phyloP scores from a whole-genome alignment of 2,888 invertebrate genomes.

The Nemotelus nigrinus region DNA sequence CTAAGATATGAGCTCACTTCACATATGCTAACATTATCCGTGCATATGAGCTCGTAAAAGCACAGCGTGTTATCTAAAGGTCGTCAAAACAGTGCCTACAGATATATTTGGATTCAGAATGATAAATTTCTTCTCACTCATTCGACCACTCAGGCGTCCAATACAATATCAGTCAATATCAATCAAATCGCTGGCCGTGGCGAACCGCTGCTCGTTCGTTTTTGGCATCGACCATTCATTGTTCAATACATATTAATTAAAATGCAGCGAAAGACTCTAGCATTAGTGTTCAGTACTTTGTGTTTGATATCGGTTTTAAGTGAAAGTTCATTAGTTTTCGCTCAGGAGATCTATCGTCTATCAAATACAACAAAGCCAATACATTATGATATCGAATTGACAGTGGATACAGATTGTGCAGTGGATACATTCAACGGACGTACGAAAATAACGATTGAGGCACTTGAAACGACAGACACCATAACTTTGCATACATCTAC shows the following conservation, averaged over 20 bases:
- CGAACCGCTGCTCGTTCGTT: too few species aligned
- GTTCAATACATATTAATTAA: background rate
- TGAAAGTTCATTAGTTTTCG: background rate
- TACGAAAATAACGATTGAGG: conserved; percentile 66
- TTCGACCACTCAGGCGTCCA: too few species aligned
- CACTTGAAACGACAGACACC: conserved; percentile 64
- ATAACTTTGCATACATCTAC: conserved; percentile 57
- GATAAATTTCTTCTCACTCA: too few species aligned
- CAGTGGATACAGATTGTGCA: conserved; percentile 64
- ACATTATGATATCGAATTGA: conserved; percentile 67
- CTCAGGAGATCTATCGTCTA: conserved; percentile 65
- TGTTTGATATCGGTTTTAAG: background rate
- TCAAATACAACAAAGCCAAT: conserved; percentile 68
- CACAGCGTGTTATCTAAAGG: too few species aligned
- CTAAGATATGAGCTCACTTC: too few species aligned
- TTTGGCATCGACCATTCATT: too few species aligned
- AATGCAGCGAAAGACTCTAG: background rate
- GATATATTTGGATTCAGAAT: too few species aligned
- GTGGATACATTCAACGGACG: conserved; percentile 63
- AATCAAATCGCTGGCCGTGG: too few species aligned
- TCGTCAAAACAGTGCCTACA: too few species aligned
- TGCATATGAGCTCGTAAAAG: too few species aligned
- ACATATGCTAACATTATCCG: too few species aligned
- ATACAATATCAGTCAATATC: too few species aligned
- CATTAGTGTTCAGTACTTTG: background rate